Conservation (phyloP, 1,140 invertebrate species). For the Drosophila biarmipes region DNA sequence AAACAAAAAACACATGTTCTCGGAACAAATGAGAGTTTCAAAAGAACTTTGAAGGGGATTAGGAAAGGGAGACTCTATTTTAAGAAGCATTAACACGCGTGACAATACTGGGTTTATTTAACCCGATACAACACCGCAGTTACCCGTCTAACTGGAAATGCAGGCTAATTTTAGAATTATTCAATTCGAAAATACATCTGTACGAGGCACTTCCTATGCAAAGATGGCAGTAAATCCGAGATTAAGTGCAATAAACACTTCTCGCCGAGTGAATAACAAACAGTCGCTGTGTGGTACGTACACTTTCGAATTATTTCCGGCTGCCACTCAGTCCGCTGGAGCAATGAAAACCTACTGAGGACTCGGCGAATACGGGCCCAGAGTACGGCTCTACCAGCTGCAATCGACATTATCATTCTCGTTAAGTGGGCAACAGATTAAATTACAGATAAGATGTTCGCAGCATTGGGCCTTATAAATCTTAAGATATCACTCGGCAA, state of each 20-base stretch:
- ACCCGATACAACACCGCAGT: constrained; percentile 17
- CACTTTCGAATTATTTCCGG: constrained; percentile 43
- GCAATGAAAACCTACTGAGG: constrained; percentile 60
- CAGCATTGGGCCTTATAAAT: constrained; percentile 68
- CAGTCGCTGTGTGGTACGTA: constrained; percentile 26
- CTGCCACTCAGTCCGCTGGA: constrained; percentile 30
- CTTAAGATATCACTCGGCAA: constrained; percentile 66
- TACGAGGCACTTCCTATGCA: constrained; percentile 4
- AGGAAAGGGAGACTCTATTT: not conserved
- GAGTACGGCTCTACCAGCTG: constrained; percentile 11
- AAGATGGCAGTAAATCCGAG: constrained; percentile 15
- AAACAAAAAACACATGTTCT: not conserved
- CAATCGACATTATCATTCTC: constrained; percentile 67
- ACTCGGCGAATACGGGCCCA: constrained; percentile 37
- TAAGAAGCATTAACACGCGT: not conserved
- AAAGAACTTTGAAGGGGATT: not conserved
- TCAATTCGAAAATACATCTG: not conserved
- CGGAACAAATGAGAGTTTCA: too few species aligned
- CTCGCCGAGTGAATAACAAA: constrained; percentile 6
- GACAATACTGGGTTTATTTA: constrained; percentile 24
- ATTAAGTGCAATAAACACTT: constrained; percentile 15
- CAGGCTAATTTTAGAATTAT: constrained; percentile 36
- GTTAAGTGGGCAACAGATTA: constrained; percentile 62
- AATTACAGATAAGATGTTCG: constrained; percentile 62
- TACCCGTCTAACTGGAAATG: constrained; percentile 35